A percentile compares a stretch with the other conserved stretches of the same genome.
These are phyloP conservation scores for Cheilosia urbana DNA, from an alignment of 2,888 invertebrate genomes.

Conservation along the genomic window DNA sequence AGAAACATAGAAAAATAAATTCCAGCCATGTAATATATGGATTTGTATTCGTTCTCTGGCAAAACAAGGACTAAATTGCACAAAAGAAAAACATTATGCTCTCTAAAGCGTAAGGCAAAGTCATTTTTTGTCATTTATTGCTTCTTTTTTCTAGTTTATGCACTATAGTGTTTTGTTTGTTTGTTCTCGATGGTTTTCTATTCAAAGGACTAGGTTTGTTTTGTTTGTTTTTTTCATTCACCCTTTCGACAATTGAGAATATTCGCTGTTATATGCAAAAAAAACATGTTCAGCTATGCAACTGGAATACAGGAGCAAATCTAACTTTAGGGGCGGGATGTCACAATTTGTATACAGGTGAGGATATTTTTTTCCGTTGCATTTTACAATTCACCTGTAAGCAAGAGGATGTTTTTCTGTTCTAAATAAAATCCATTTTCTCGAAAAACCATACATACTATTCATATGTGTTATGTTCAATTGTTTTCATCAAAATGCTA, in stretches of 20 bases:
- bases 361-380: slow-evolving; percentile 7
- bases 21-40: slow-evolving; percentile 16
- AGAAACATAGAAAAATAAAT: slow-evolving; percentile 20
- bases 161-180: background rate
- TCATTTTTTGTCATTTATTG: slow-evolving; percentile 36
- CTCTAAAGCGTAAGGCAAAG: slow-evolving; percentile 28
- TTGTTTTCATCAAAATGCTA: slow-evolving; percentile 68
- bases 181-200: slow-evolving; percentile 11
- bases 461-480: slow-evolving; percentile 27
- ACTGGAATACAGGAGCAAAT: slow-evolving; percentile 51
- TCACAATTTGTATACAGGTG: background rate
- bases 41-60: background rate
- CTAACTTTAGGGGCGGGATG: slow-evolving; percentile 15
- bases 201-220: slow-evolving; percentile 37
- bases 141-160: slow-evolving; percentile 21
- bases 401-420: slow-evolving; percentile 28
- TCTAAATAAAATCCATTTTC: slow-evolving; percentile 22
- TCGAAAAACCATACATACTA: slow-evolving; percentile 14
- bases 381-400: slow-evolving; percentile 62
- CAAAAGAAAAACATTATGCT: slow-evolving; percentile 38
- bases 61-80: slow-evolving; percentile 43
- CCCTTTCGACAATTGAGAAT: slow-evolving; percentile 41
- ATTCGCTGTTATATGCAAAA: slow-evolving; percentile 40
- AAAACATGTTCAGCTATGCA: slow-evolving; percentile 35
- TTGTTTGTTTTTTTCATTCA: background rate